These are phyloP conservation scores for Salticus scenicus DNA, from an alignment of 2,888 invertebrate species.

Conservation along the genomic window DNA sequence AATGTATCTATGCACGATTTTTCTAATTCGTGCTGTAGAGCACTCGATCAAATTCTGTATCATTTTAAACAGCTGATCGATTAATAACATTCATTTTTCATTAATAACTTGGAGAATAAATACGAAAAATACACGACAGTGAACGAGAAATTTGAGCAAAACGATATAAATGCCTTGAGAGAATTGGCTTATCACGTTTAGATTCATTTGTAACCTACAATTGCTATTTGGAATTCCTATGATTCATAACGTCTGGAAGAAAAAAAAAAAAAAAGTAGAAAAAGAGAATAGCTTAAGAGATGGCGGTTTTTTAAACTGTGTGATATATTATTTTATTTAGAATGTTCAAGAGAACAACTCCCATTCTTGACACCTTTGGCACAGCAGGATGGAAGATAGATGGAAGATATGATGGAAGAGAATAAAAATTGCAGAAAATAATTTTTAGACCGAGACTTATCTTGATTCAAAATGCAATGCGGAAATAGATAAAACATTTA, in stretches of 20 bases:
- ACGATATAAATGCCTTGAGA: not conserved
- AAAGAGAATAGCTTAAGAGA: not conserved
- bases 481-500: no score
- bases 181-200: conserved; percentile 20
- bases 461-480: no score
- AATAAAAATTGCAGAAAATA: not conserved
- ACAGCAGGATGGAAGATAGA: conserved; percentile 29
- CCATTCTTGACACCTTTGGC: conserved; percentile 26
- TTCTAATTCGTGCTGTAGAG: not conserved
- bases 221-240: conserved; percentile 4
- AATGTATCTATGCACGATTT: not conserved
- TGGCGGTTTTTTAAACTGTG: not conserved
- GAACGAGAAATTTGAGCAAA: not conserved
- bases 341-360: conserved; percentile 22
- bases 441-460: conserved; percentile 21
- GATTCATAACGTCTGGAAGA: not conserved
- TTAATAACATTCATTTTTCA: conserved; percentile 12
- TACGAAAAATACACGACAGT: not conserved
- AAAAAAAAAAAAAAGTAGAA: conserved; percentile 2
- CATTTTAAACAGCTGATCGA: not conserved
- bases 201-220: not conserved
- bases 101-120: not conserved
- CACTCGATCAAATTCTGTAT: not conserved
- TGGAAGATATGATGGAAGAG: not conserved
- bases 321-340: conserved; percentile 35